Percentiles rank a stretch among this genome's conserved stretches.
phyloP scores from a whole-genome alignment of 92 coral and sea anemone species.

The Bergia sp. region DNA sequence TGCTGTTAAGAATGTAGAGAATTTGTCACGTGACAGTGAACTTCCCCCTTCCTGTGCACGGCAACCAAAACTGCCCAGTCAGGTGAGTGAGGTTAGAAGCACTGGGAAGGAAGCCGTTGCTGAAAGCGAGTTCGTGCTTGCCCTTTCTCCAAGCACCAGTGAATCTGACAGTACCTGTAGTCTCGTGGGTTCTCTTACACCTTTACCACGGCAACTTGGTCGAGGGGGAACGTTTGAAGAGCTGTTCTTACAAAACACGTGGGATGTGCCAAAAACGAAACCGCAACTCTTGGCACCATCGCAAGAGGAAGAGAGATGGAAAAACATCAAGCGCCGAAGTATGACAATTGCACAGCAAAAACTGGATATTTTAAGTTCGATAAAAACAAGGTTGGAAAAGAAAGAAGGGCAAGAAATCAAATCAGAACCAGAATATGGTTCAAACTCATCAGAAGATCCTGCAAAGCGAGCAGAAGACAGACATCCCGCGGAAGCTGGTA shows the following conservation, averaged over 20 bases:
- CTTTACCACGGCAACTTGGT: background rate
- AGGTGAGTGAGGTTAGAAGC: background rate
- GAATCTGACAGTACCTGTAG: background rate
- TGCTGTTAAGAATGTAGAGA: background rate
- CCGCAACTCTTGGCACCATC: background rate
- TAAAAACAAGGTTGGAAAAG: slow-evolving; percentile 6
- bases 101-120: background rate
- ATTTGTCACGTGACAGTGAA: background rate
- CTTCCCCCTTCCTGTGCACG: background rate
- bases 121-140: background rate
- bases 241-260: background rate
- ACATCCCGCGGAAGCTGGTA: background rate
- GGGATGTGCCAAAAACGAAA: background rate
- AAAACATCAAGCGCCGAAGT: slow-evolving; percentile 2
- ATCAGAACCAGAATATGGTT: background rate
- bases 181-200: background rate
- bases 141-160: slow-evolving; percentile 7
- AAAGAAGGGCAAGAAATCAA: background rate
- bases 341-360: background rate
- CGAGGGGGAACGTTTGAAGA: background rate
- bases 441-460: background rate
- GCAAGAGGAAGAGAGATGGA: background rate
- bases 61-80: background rate
- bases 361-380: background rate
- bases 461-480: background rate